Evolutionary conservation across 2,113 vertebrate species (phyloP).

Genomic region (Pterocles gutturalis): DNA sequence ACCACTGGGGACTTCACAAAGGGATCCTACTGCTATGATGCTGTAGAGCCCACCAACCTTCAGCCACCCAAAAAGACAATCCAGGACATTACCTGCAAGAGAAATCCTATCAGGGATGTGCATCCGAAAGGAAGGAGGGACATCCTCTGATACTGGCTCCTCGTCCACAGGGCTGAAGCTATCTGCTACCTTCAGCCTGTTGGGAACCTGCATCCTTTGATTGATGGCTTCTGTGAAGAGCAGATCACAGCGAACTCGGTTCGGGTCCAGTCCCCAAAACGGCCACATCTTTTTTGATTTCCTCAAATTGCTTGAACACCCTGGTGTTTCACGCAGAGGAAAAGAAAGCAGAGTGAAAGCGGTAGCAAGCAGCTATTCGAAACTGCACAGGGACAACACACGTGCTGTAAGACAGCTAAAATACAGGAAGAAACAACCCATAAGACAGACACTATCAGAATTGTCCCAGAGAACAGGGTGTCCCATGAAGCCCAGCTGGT

Average conservation of each 20-base stretch:
- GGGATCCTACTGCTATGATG: background rate
- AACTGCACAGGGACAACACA: background rate
- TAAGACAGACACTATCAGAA: background rate
- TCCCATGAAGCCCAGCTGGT: background rate
- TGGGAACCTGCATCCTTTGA: conserved; percentile 81
- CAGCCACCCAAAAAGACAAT: background rate
- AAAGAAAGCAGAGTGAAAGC: background rate
- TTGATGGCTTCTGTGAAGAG: conserved; percentile 77
- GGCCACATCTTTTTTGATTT: conserved; percentile 36
- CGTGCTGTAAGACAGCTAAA: accelerated
- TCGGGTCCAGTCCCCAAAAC: background rate
- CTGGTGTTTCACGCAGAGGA: background rate
- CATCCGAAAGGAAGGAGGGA: conserved; percentile 72
- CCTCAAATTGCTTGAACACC: background rate
- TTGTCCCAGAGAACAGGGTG: background rate
- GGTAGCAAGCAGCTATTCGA: background rate
- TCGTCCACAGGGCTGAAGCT: background rate
- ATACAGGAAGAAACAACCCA: background rate
- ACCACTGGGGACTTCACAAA: background rate
- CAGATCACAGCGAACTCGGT: conserved; percentile 31
- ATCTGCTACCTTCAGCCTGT: conserved; percentile 69
- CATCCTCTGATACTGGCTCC: background rate
- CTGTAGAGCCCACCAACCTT: background rate
- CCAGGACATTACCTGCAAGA: conserved; percentile 70
- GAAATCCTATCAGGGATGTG: conserved; percentile 80